These are phyloP conservation scores for Electrona antarctica DNA, from an alignment of 2,113 vertebrate genomes.

Conservation along the genomic window DNA sequence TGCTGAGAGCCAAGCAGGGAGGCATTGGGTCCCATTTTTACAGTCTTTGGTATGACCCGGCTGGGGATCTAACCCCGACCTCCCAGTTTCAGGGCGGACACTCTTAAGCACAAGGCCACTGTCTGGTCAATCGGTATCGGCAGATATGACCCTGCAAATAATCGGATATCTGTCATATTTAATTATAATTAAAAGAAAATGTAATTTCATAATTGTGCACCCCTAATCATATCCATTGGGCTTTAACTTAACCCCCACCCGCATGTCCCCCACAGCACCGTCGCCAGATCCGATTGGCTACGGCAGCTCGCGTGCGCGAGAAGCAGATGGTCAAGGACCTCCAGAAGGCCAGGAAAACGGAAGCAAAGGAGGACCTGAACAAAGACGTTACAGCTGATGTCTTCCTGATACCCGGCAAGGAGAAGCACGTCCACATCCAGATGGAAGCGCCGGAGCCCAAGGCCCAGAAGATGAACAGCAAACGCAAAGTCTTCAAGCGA, in stretches of 20 bases:
- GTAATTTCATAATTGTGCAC: too few relatives aligned
- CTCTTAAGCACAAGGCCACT: too few relatives aligned
- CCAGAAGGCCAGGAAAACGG: constrained; percentile 82
- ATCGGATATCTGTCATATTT: too few relatives aligned
- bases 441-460: constrained; percentile 79
- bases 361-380: constrained; percentile 73
- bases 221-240: too few relatives aligned
- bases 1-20: too few relatives aligned
- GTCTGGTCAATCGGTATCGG: too few relatives aligned
- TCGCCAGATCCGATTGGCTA: constrained; percentile 80
- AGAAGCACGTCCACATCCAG: constrained; percentile 82
- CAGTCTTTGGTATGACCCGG: too few relatives aligned
- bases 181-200: too few relatives aligned
- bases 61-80: too few relatives aligned
- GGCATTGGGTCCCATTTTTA: too few relatives aligned
- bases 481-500: constrained; percentile 85
- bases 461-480: constrained; percentile 82
- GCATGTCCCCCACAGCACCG: constrained; percentile 81
- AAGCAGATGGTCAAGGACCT: constrained; percentile 91
- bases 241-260: background rate
- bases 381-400: constrained; percentile 89
- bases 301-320: constrained; percentile 87
- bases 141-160: too few relatives aligned
- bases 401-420: constrained; percentile 85
- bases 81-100: too few relatives aligned